Conservation (phyloP, 1,140 invertebrate species). For the Pomacea maculata region DNA sequence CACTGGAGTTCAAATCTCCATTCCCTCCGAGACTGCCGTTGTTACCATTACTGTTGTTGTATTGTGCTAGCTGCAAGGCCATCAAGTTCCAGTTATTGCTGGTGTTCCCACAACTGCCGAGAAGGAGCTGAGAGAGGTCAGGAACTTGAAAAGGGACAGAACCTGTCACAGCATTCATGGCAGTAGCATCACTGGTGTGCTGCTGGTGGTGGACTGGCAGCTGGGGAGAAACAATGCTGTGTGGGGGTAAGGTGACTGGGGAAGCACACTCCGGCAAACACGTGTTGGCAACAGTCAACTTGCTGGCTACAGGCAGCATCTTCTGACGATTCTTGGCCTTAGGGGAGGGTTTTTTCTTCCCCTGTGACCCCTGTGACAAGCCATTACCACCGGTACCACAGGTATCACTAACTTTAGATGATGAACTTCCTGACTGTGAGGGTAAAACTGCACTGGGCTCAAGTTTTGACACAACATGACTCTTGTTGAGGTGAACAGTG, state of each 20-base stretch:
- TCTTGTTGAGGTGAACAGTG: too few relatives aligned
- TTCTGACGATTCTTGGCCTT: slow-evolving; percentile 13
- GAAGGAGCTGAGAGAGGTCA: slow-evolving; percentile 12
- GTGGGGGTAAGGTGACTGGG: neutral
- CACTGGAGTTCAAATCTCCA: neutral
- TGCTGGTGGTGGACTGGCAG: neutral
- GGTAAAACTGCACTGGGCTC: too few relatives aligned
- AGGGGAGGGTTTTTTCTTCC: slow-evolving; percentile 16
- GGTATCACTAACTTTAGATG: too few relatives aligned
- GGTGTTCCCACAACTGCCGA: neutral
- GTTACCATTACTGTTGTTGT: slow-evolving; percentile 1
- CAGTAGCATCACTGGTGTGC: neutral
- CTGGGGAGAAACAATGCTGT: neutral
- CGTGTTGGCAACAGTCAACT: neutral
- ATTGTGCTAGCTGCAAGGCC: slow-evolving; percentile 41
- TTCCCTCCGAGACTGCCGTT: too few relatives aligned
- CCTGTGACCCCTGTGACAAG: neutral
- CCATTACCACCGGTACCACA: too few relatives aligned
- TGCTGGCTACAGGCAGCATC: neutral
- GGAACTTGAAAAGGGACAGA: slow-evolving; percentile 6
- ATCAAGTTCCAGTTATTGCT: slow-evolving; percentile 5
- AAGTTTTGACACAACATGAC: too few relatives aligned
- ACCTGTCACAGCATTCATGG: neutral
- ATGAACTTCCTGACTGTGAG: too few relatives aligned
- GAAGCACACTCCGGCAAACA: slow-evolving; percentile 11